Base-by-base conservation (phyloP, 1,140 invertebrate species). In the Drosophila sechellia region DNA sequence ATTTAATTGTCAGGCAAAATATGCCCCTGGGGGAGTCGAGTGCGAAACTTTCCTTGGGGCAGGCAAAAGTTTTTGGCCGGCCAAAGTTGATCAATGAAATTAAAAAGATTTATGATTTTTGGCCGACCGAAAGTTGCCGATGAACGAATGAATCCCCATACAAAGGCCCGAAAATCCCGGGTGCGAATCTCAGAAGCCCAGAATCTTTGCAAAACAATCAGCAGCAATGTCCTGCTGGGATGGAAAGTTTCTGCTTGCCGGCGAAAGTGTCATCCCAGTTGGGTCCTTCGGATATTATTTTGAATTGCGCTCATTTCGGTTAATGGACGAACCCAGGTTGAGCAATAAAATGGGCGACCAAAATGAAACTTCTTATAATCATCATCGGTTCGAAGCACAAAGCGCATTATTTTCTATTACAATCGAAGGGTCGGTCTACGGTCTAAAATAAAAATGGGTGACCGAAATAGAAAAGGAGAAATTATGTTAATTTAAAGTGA, bases 401-500 rank as follows among this genome's bases (percentile, higher is more conserved):
- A 79, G 73, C 34, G 68, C 57, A 72, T 86, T 78, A 68, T 65
- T 71, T 84, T 86, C 81, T 75, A 86, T 86, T 86, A 78, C 84
- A 72, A 81, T 86, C 78, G 61, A 81, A 68, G 81, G 78, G 76
- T 68, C 56, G 8, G 20, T 31, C 27, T 10, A 17, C n/a, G n/a
- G 5, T 17, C 1, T 25, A 58, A 64, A 6, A 59, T 34, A 39
- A 35, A 52, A 11, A 22, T 22, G 17, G 8, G 15, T 5, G 49
- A 48, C 40, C n/a, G 12, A 71, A 39, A 43, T 61, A 69, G 66
- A 83, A 76, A 84, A 77, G 56, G 46, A 83, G 73, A 77, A 89
- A 89, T 89, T 89, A 89, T 89, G 84, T 89, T 89, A 89, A 89
- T 89, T 89, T 89, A 80, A 89, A 89, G 68, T 77, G 76, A 89